Evolutionary conservation across 2,113 vertebrate genomes (phyloP).

Genomic region (Pampusana beccarii): DNA sequence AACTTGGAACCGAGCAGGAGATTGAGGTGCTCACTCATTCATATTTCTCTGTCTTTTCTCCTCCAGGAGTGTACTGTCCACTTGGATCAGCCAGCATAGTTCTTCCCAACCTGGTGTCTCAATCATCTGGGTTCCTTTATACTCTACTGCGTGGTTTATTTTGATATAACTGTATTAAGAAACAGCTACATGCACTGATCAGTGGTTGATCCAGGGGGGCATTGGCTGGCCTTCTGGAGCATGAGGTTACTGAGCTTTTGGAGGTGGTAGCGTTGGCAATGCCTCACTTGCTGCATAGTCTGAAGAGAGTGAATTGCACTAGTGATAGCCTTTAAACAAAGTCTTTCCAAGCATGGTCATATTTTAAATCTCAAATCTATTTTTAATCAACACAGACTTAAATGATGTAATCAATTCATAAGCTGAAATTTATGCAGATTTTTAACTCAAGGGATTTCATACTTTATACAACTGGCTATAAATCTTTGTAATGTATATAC

Average conservation of each 20-base stretch:
- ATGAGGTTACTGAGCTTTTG: not conserved
- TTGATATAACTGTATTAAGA: not conserved
- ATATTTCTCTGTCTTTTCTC: not conserved
- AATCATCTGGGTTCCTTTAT: not conserved
- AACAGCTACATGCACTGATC: rapidly evolving
- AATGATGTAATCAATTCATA: not conserved
- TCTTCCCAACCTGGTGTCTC: not conserved
- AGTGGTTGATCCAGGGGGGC: not conserved
- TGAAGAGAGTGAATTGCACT: not conserved
- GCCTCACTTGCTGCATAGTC: rapidly evolving
- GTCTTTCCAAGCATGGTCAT: not conserved
- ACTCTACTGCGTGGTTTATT: not conserved
- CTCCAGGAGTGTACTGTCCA: not conserved
- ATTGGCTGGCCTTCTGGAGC: not conserved
- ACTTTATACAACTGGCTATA: not conserved
- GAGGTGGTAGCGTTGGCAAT: not conserved
- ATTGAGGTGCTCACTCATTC: not conserved
- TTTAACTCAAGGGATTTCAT: not conserved
- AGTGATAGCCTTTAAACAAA: not conserved
- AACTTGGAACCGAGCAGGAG: not conserved
- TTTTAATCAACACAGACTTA: not conserved
- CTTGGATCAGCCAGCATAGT: not conserved
- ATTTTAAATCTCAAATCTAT: not conserved
- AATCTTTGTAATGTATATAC: not conserved
- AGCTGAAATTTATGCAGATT: not conserved